Base-by-base conservation (phyloP, 2,113 vertebrate genomes). In the Elachura formosa region DNA sequence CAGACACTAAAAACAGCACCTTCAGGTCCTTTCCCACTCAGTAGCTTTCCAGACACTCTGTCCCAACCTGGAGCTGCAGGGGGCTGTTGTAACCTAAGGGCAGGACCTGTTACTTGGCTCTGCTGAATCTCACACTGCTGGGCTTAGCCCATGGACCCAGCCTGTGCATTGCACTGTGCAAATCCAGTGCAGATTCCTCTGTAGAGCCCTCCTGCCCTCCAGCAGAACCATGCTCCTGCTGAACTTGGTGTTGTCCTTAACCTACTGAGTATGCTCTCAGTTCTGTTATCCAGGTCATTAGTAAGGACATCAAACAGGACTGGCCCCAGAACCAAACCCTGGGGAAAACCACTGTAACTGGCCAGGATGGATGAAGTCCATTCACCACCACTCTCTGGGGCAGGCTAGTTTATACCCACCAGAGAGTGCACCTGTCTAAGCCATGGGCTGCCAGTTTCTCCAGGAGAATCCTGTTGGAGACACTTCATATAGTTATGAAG, bases 221-320 rank as follows among this genome's bases (percentile, higher is more conserved):
- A 51, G 59, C 24, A 67, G 8, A 38, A 24, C n/a, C 5, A 9
- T 24, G 6, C 6, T 64, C 3, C 6, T 2, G 2, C 22, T 1
- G 15, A 55, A 0, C 22, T 12, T 22, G 3, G 26, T 1, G 4
- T 2, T 14, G 2, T 6, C 2, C 28, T 31, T 24, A 13, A 22
- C 43, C 5, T 58, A 14, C 17, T 34, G 17, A 45, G 1, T 1
- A 5, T 5, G 12, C 12, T 12, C 33, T 75, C 0, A 0, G 5
- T 45, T 9, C 33, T 19, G 40, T 51, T 1, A 1, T 18, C 2
- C 51, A 66, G 25, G 41, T 31, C 29, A 33, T 3, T 26, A 31
- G 18, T 21, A 31, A 33, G 38, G 34, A 6, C 6, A 13, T 23
- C 9, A 56, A 29, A 34, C 2, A 67, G 22, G 33, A 24, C 25